A percentile compares a stretch with the other conserved stretches of the same genome.
Evolutionary conservation across 2,113 vertebrate genomes (phyloP).

Genomic region (Mustelus asterias): DNA sequence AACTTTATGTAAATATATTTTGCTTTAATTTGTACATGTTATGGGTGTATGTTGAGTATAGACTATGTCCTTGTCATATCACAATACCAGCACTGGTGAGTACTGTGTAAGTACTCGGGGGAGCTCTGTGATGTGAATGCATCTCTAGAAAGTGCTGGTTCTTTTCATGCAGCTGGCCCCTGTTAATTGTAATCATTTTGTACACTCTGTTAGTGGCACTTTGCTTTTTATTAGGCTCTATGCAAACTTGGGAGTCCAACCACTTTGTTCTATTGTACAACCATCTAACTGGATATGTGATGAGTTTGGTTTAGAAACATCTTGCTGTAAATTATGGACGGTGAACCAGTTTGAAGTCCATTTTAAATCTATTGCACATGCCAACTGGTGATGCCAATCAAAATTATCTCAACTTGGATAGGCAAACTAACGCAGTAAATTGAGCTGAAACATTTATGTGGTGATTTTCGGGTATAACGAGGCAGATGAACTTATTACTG

Average conservation of each 20-base stretch:
- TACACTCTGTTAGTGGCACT: background rate
- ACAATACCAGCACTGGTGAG: background rate
- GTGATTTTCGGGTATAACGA: background rate
- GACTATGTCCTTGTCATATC: background rate
- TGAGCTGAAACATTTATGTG: background rate
- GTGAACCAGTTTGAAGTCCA: background rate
- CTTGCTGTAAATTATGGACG: background rate
- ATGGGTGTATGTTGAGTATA: background rate
- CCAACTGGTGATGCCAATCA: background rate
- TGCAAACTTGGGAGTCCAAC: conserved; percentile 27
- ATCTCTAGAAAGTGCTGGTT: background rate
- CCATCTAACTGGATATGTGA: background rate
- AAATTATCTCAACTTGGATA: background rate
- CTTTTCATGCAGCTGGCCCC: background rate
- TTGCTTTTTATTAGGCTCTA: conserved; percentile 16
- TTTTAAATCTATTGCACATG: background rate
- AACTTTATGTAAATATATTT: conserved; percentile 8
- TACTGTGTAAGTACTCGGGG: background rate
- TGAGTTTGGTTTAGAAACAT: background rate
- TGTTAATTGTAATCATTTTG: background rate
- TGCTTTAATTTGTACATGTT: conserved; percentile 33
- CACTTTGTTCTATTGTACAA: conserved; percentile 20
- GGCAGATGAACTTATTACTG: background rate
- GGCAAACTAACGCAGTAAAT: background rate
- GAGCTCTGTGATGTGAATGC: background rate